Conservation (phyloP, 2,113 vertebrate species). For the Chlorodrepanis virens region DNA sequence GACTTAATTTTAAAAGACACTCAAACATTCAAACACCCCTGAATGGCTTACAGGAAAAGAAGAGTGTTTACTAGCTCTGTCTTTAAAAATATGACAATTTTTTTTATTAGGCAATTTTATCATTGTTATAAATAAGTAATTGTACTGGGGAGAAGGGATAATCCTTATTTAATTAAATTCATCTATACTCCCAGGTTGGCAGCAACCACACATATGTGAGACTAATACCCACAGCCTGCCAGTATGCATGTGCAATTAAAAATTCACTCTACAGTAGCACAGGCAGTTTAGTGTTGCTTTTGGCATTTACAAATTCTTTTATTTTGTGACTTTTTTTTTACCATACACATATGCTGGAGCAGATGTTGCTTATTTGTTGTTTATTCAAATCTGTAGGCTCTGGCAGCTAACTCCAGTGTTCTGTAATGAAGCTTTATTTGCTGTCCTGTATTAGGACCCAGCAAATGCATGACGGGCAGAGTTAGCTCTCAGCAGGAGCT, state of each 20-base stretch:
- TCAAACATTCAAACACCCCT: conserved; percentile 66
- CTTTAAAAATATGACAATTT: conserved; percentile 75
- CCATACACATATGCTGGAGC: conserved; percentile 87
- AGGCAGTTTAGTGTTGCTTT: conserved; percentile 87
- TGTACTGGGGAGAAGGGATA: conserved; percentile 85
- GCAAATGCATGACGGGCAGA: conserved; percentile 69
- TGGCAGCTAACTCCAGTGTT: conserved; percentile 85
- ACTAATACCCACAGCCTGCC: conserved; percentile 84
- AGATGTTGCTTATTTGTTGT: conserved; percentile 89
- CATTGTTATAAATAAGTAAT: conserved; percentile 90
- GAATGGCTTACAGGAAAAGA: conserved; percentile 69
- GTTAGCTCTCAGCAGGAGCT: conserved; percentile 70
- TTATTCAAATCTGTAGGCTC: conserved; percentile 85
- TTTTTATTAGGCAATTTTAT: conserved; percentile 84
- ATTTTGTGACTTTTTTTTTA: conserved; percentile 84
- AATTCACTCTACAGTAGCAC: conserved; percentile 84
- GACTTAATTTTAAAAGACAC: conserved; percentile 76
- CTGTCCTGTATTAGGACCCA: conserved; percentile 78
- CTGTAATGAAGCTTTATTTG: conserved; percentile 82
- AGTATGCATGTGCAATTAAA: conserved; percentile 86
- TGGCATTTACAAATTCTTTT: conserved; percentile 90
- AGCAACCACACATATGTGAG: conserved; percentile 86
- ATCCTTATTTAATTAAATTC: conserved; percentile 90
- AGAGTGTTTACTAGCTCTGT: conserved; percentile 66
- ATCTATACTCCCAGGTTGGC: conserved; percentile 88